Evolutionary conservation across 2,113 vertebrate genomes (phyloP).

Genomic region (Noctilio leporinus): DNA sequence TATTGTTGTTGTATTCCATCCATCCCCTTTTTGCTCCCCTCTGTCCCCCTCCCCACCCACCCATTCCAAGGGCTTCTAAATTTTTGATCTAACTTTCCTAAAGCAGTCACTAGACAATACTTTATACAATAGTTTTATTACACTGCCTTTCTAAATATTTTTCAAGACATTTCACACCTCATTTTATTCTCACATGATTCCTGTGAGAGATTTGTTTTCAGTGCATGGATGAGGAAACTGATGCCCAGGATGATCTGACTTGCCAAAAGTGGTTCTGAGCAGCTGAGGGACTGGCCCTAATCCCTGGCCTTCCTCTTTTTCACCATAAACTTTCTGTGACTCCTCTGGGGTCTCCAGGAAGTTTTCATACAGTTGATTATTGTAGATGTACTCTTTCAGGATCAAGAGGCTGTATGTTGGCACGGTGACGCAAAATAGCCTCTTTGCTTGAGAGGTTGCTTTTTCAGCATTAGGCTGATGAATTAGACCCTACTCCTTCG

Average conservation of each 20-base stretch:
- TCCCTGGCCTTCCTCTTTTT: neutral
- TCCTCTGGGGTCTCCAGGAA: neutral
- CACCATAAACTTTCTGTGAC: neutral
- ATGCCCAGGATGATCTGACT: neutral
- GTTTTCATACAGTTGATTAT: neutral
- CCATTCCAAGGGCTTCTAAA: neutral
- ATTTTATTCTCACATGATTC: neutral
- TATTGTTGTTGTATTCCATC: too few species aligned
- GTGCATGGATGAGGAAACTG: neutral
- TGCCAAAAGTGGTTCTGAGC: neutral
- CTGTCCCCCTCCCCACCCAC: too few species aligned
- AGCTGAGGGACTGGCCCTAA: neutral
- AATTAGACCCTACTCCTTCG: slow-evolving; percentile 26
- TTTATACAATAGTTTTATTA: neutral
- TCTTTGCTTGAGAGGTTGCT: neutral
- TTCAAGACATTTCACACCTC: neutral
- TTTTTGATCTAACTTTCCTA: neutral
- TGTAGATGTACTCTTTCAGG: neutral
- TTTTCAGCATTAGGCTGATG: neutral
- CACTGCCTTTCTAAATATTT: neutral
- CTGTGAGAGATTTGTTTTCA: neutral
- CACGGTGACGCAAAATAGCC: slow-evolving; percentile 4
- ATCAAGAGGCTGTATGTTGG: neutral
- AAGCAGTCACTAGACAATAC: neutral
- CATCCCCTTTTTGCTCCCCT: too few species aligned